Base-by-base conservation (phyloP, 2,113 vertebrate genomes). In the Acrocephalus kingi region DNA sequence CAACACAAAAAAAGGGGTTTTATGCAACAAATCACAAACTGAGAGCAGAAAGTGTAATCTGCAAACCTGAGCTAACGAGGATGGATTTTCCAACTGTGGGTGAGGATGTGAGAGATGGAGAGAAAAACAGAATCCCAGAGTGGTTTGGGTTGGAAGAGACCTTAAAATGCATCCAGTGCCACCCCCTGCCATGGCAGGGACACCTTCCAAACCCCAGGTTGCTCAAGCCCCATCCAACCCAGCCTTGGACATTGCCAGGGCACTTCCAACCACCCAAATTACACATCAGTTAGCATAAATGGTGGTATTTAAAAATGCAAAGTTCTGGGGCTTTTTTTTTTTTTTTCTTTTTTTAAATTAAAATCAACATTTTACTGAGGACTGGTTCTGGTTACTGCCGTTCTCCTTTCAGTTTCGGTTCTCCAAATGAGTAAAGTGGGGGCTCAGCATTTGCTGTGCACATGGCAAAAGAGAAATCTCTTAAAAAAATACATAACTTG, bases 201-300 rank as follows among this genome's bases (percentile, higher is more conserved):
- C 62, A 69, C 21, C 7, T 54, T 1, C 30, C 87, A 43, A 7
- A 1, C 0, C 25, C 55, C 71, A 76, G 41, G 6, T 0, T 49
- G 21, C 25, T 43, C 48, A 69, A 69, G 25, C 55, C 39, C 14
- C 0, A 1, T 7, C 55, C 78, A 76, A 0, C 55, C n/a, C 15
- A 54, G 30, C 30, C 48, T 48, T 2, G 87, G 17, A 7, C 48
- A 41, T 21, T 75, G 1, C 45, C 59, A 89, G 19, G 63, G n/a
- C 48, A 35, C 27, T 63, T 17, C 67, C 12, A 82, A 67, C 33
- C 82, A 35, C 14, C 19, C 58, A 69, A 51, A 74, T 19, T 19
- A 58, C 15, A 25, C 12, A 49, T 8, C 43, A 25, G 4, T 66
- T 46, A 21, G 7, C 51, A 87, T 3, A 37, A 82, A 79, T 22